Percentiles rank a stretch among this genome's conserved stretches.
Evolutionary conservation across 2,113 vertebrate genomes (phyloP).

Genomic region (Xiphias gladius): DNA sequence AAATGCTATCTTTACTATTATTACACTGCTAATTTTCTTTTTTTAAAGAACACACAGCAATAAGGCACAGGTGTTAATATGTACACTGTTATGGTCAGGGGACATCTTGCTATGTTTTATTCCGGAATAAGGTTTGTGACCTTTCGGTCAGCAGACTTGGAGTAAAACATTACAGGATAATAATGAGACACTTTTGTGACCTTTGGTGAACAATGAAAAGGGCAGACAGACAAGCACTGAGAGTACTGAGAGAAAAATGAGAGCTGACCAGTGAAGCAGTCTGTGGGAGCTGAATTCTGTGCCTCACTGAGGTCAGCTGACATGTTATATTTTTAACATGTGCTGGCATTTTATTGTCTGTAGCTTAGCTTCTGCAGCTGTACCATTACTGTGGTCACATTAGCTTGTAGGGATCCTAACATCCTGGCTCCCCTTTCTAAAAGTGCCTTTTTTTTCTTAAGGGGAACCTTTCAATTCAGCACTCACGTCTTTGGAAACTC

Average conservation of each 20-base stretch:
- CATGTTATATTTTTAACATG: conserved; percentile 37
- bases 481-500: neutral
- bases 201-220: conserved; percentile 55
- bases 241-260: conserved; percentile 29
- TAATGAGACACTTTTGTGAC: conserved; percentile 60
- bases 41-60: neutral
- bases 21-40: conserved; percentile 1
- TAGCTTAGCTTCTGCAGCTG: neutral
- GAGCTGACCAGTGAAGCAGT: conserved; percentile 59
- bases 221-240: conserved; percentile 33
- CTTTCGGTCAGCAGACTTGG: conserved; percentile 57
- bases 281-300: conserved; percentile 41
- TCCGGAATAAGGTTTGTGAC: conserved; percentile 57
- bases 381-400: neutral
- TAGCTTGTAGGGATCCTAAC: neutral
- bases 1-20: neutral
- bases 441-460: too few relatives aligned
- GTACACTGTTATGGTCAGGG: conserved; percentile 33
- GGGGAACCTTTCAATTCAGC: too few relatives aligned
- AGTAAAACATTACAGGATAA: conserved; percentile 66
- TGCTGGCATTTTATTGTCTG: conserved; percentile 25
- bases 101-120: conserved; percentile 33
- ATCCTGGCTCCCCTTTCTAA: neutral
- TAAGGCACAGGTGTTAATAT: conserved; percentile 13
- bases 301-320: conserved; percentile 39